Evolutionary conservation across 2,113 vertebrate species (phyloP).

Genomic region (Paradisaea rubra): DNA sequence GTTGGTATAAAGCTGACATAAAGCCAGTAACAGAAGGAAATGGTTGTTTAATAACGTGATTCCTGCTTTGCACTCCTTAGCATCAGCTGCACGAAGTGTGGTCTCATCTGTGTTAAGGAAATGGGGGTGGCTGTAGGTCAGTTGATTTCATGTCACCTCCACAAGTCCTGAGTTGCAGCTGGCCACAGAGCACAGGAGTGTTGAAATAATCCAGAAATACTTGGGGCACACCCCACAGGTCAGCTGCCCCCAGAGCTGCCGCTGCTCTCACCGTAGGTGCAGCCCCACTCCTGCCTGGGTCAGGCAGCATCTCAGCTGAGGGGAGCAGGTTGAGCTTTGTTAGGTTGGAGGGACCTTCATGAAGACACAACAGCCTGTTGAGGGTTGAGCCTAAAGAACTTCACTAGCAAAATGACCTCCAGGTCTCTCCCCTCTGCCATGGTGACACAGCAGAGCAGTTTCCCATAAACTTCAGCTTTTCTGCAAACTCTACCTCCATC

Average conservation of each 20-base stretch:
- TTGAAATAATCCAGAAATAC: background rate
- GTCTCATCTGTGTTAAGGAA: background rate
- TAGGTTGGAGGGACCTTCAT: background rate
- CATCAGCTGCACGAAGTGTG: rapidly evolving
- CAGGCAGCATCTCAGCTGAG: rapidly evolving
- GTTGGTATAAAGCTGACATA: background rate
- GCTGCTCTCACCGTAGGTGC: background rate
- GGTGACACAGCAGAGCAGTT: background rate
- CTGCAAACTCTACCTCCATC: background rate
- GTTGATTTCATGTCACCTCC: background rate
- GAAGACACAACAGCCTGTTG: background rate
- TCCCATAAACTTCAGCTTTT: background rate
- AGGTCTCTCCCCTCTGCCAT: background rate
- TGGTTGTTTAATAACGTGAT: background rate
- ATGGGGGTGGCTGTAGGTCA: background rate
- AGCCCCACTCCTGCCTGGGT: background rate
- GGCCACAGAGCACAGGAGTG: rapidly evolving
- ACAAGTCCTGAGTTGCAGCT: background rate
- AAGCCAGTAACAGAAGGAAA: background rate
- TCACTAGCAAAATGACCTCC: background rate
- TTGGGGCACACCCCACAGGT: background rate
- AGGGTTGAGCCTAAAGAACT: background rate
- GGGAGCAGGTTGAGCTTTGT: background rate
- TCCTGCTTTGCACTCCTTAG: background rate
- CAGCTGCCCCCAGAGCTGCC: background rate